Evolutionary conservation across 2,888 invertebrate species (phyloP).

Genomic region (Timandra comae): DNA sequence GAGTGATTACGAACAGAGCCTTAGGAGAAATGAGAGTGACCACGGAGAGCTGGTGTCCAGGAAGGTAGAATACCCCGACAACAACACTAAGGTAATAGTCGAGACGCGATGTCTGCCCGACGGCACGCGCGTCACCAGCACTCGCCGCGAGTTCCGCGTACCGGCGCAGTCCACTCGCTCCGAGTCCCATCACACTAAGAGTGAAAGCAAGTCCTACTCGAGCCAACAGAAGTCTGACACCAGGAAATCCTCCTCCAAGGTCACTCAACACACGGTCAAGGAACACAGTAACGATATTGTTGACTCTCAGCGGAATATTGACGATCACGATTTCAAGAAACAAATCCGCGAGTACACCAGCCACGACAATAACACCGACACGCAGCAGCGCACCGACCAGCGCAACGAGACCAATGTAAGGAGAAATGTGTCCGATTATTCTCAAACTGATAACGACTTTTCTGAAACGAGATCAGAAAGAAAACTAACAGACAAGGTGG

Average conservation of each 20-base stretch:
- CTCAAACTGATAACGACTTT: slow-evolving; percentile 21
- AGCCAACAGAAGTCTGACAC: slow-evolving; percentile 42
- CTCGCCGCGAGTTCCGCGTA: slow-evolving; percentile 78
- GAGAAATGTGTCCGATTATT: slow-evolving; percentile 21
- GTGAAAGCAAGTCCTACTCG: slow-evolving; percentile 47
- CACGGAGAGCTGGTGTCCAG: slow-evolving; percentile 73
- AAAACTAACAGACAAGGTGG: slow-evolving; percentile 19
- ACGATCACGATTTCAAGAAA: slow-evolving; percentile 48
- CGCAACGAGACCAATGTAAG: slow-evolving; percentile 17
- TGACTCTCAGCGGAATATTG: slow-evolving; percentile 52
- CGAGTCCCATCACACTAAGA: too few relatives aligned
- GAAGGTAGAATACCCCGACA: slow-evolving; percentile 79
- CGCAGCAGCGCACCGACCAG: slow-evolving; percentile 15
- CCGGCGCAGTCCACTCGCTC: slow-evolving; percentile 51
- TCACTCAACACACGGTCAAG: slow-evolving; percentile 34
- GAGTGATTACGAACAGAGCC: slow-evolving; percentile 24
- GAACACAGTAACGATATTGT: slow-evolving; percentile 41
- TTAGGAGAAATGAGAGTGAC: slow-evolving; percentile 21
- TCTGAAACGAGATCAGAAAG: slow-evolving; percentile 16
- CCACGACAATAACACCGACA: slow-evolving; percentile 27
- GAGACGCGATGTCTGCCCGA: slow-evolving; percentile 81
- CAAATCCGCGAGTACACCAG: slow-evolving; percentile 28
- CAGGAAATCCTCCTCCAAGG: slow-evolving; percentile 41
- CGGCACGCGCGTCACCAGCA: slow-evolving; percentile 82
- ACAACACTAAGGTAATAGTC: slow-evolving; percentile 80